Percentiles rank a stretch among this genome's conserved stretches.
Evolutionary conservation across 1,140 invertebrate genomes (phyloP).

Genomic region (Frieseomelitta varia): DNA sequence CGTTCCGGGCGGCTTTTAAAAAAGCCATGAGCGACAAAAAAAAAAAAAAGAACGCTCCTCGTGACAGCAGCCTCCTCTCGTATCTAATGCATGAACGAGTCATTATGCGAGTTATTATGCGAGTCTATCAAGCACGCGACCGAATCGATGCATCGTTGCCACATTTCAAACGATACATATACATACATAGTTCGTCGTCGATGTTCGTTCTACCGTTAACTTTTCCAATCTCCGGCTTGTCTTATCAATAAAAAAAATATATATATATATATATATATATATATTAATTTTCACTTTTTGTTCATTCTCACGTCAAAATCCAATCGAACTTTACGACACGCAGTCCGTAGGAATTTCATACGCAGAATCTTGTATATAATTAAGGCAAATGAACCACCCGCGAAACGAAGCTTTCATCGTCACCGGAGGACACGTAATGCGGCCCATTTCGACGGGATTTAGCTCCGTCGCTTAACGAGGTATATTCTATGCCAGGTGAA

Average conservation of each 20-base stretch:
- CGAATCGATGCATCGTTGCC: neutral
- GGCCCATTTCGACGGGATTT: conserved; percentile 6
- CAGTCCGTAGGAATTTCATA: neutral
- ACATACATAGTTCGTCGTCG: neutral
- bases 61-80: neutral
- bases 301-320: neutral
- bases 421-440: neutral
- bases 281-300: neutral
- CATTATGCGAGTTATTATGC: conserved; percentile 39
- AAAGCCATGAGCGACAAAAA: conserved; percentile 32
- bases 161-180: neutral
- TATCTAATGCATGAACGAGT: conserved; percentile 38
- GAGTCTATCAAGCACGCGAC: neutral
- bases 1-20: conserved; percentile 53
- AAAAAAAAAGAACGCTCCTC: conserved; percentile 19
- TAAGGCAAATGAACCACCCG: conserved; percentile 5
- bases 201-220: neutral
- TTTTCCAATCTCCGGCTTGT: neutral
- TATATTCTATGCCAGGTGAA: conserved; percentile 21
- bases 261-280: too few species aligned
- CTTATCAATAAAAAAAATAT: too few species aligned
- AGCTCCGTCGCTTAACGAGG: conserved; percentile 28
- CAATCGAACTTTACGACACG: neutral
- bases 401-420: conserved; percentile 8
- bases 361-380: conserved; percentile 18